Base-by-base conservation (phyloP, 2,888 invertebrate genomes). In the Thalpophila matura region DNA sequence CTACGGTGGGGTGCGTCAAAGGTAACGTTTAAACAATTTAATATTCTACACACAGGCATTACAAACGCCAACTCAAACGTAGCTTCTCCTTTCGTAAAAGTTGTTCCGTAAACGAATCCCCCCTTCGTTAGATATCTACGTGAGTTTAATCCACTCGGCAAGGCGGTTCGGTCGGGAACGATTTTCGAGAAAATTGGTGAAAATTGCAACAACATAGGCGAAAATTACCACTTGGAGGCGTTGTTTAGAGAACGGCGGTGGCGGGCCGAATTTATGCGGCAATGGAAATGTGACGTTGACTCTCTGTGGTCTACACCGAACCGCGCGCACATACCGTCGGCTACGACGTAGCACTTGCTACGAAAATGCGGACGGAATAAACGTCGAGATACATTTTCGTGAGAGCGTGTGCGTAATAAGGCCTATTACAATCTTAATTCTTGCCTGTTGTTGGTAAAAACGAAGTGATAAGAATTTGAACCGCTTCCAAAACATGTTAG, bases 81-180 rank as follows among this genome's bases (percentile, higher is more conserved):
- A 87, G 89, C 89, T 81, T 89, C 89, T 87, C 90, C 91, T 92
- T 92, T 91, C 88, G 90, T 88, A 91, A 93, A 94, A 94, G 93
- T 93, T 93, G 89, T 88, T 89, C 88, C 87, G 88, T 90, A 92
- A 93, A 91, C 92, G 92, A 92, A 91, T 89, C 90, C 86, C 89
- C 88, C 91, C 91, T 94, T 94, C 94, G 93, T 95, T 95, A 94
- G 93, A 91, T 93, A 93, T 92, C 93, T 94, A 94, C 94, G 94
- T 94, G 94, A 94, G 94, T 90, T 94, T 94, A 94, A 94, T 93
- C 89, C 91, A 91, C 88, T 93, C 86, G 85, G 82, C 77, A 79
- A 84, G 87, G 88, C 83, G 88, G 85, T 87, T 86, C 81, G 81
- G 86, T 85, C 79, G 86, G 80, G 85, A 89, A 86, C 90, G 90